A percentile compares a stretch with the other conserved stretches of the same genome.
Evolutionary conservation across 2,797 vertebrate genomes (phyloP).

Genomic region (Acanthis flammea): DNA sequence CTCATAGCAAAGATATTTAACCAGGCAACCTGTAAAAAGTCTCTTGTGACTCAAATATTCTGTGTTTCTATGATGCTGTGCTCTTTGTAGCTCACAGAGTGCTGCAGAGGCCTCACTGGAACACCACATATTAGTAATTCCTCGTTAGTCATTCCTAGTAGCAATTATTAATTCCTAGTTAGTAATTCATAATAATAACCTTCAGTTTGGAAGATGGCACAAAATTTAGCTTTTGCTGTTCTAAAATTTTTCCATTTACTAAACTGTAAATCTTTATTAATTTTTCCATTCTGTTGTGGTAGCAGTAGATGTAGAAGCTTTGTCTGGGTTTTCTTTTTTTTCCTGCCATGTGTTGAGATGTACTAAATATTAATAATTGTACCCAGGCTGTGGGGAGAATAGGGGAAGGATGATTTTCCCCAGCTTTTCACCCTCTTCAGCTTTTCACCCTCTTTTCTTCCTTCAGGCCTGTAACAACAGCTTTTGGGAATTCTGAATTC

Average conservation of each 20-base stretch:
- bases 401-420: neutral
- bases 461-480: neutral
- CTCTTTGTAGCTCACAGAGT: neutral
- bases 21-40: neutral
- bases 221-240: neutral
- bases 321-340: neutral
- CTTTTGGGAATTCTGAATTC: neutral
- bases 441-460: neutral
- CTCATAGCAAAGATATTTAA: too few species aligned
- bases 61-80: neutral
- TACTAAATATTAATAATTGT: neutral
- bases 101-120: neutral
- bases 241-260: neutral
- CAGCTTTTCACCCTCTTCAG: neutral
- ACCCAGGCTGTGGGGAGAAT: neutral
- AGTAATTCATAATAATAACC: neutral
- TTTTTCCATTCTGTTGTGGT: neutral
- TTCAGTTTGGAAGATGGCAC: neutral
- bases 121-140: neutral
- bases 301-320: neutral
- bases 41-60: neutral
- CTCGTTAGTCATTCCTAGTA: neutral
- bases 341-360: neutral
- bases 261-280: neutral
- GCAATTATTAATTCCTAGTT: neutral